These are phyloP conservation scores for Lithophane ornitopus DNA, from an alignment of 2,888 invertebrate genomes.

Conservation along the genomic window DNA sequence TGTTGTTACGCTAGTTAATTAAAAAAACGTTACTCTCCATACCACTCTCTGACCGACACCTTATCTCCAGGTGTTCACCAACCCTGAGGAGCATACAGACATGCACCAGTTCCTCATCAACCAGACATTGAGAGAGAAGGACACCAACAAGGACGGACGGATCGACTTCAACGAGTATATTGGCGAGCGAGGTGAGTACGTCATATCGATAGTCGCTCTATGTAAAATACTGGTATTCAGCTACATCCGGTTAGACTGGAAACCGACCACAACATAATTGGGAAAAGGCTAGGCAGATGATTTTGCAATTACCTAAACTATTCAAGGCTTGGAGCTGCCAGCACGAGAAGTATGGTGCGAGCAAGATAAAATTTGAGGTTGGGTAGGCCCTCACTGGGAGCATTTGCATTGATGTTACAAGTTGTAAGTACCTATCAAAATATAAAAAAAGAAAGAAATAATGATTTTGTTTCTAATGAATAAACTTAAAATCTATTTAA, in stretches of 20 bases:
- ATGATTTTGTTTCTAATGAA: too few species aligned
- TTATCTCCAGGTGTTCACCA: conserved; percentile 93
- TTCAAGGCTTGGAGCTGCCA: too few species aligned
- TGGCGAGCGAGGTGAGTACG: conserved; percentile 91
- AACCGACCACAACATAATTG: background rate
- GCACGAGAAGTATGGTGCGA: too few species aligned
- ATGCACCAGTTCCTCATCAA: conserved; percentile 95
- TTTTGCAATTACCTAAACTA: too few species aligned
- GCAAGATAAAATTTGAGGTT: too few species aligned
- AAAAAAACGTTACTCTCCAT: background rate
- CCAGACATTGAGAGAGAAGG: conserved; percentile 96
- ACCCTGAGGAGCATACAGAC: conserved; percentile 97
- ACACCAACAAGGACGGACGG: conserved; percentile 95
- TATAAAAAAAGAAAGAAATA: too few species aligned
- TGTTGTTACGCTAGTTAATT: background rate
- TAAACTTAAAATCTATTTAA: too few species aligned
- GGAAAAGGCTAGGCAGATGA: background rate
- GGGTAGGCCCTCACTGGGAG: too few species aligned
- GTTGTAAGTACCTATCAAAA: too few species aligned
- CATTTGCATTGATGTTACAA: too few species aligned
- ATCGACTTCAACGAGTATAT: conserved; percentile 96
- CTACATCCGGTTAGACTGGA: background rate
- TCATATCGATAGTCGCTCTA: background rate
- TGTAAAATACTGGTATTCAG: background rate
- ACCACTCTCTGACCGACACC: background rate